Percentiles rank a stretch among this genome's conserved stretches.
Conservation (phyloP, 2,797 vertebrate genomes). For the Semaprochilodus insignis region DNA sequence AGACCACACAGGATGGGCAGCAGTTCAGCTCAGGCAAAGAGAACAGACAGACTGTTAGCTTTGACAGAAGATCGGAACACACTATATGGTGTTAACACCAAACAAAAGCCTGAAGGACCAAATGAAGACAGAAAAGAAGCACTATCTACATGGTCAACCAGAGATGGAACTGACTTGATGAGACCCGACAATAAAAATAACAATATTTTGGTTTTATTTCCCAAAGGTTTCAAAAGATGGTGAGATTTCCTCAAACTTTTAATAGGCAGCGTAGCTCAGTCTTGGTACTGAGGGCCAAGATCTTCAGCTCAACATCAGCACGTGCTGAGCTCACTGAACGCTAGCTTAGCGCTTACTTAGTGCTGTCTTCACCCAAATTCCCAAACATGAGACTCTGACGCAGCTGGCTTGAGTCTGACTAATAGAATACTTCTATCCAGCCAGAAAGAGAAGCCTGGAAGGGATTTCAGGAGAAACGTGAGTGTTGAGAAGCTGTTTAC, state of each 20-base stretch:
- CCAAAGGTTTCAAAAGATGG: neutral
- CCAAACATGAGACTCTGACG: neutral
- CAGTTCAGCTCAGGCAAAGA: too few species aligned
- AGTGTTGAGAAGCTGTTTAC: neutral
- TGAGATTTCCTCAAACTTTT: neutral
- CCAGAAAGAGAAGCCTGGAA: neutral
- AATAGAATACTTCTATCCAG: slow-evolving; percentile 13
- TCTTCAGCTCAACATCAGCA: neutral
- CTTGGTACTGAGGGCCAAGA: neutral
- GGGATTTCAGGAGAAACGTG: neutral
- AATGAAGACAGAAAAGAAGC: too few species aligned
- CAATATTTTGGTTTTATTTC: too few species aligned
- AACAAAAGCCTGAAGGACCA: too few species aligned
- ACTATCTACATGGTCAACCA: too few species aligned
- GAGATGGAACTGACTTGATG: too few species aligned
- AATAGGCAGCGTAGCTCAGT: too few species aligned
- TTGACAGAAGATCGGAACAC: too few species aligned
- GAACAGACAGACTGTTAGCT: too few species aligned
- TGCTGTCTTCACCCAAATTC: slow-evolving; percentile 15
- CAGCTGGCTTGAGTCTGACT: slow-evolving; percentile 14
- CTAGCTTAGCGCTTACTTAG: slow-evolving; percentile 22
- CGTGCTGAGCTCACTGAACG: neutral
- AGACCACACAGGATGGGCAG: too few species aligned
- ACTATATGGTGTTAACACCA: too few species aligned
- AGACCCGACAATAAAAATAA: too few species aligned